These are phyloP conservation scores for Orussus abietinus DNA, from an alignment of 1,140 invertebrate genomes.

Conservation along the genomic window DNA sequence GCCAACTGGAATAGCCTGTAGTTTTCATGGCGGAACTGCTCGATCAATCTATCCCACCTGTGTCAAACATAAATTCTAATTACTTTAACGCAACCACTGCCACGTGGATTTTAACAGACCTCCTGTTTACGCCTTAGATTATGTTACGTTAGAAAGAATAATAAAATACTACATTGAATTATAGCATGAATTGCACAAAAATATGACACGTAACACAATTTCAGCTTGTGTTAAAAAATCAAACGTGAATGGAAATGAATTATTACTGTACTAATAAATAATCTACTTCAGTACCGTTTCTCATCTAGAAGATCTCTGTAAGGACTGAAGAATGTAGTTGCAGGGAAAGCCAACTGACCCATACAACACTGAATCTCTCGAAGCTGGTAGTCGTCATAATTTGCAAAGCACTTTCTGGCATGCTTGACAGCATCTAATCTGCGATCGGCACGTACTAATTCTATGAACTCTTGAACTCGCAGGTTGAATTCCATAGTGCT, in stretches of 20 bases:
- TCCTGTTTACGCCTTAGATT: too few relatives aligned
- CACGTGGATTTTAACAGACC: too few relatives aligned
- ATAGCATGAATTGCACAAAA: too few relatives aligned
- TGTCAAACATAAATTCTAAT: slow-evolving; percentile 13
- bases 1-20: slow-evolving; percentile 91
- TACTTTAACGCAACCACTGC: too few relatives aligned
- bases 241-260: too few relatives aligned
- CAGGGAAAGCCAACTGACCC: slow-evolving; percentile 89
- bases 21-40: slow-evolving; percentile 91
- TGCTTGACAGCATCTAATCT: slow-evolving; percentile 90
- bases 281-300: slow-evolving; percentile 41
- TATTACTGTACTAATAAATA: not conserved
- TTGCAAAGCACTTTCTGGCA: slow-evolving; percentile 88
- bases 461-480: slow-evolving; percentile 89
- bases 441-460: slow-evolving; percentile 82
- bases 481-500: slow-evolving; percentile 90
- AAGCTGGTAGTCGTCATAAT: slow-evolving; percentile 81
- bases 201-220: too few relatives aligned
- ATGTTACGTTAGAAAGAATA: too few relatives aligned
- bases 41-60: slow-evolving; percentile 80
- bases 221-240: too few relatives aligned
- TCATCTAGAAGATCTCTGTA: slow-evolving; percentile 69
- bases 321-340: slow-evolving; percentile 68
- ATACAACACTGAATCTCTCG: slow-evolving; percentile 89
- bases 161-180: too few relatives aligned